Evolutionary conservation across 2,113 vertebrate genomes (phyloP).

Genomic region (Nansenia antarctica): DNA sequence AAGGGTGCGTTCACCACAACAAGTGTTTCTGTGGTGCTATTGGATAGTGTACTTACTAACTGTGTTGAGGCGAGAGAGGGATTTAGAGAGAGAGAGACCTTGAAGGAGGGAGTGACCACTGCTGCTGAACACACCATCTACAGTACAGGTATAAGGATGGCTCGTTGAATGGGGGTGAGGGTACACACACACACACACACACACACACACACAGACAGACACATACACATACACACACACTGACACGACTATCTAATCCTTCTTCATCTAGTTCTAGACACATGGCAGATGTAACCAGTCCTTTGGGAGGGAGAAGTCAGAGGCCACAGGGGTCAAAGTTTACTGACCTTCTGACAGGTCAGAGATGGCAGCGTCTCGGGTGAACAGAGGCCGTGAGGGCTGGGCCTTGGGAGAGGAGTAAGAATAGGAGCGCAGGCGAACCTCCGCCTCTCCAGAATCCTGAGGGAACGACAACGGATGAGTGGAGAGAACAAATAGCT

Average conservation of each 20-base stretch:
- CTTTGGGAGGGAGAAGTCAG: conserved; percentile 30
- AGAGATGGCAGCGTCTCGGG: conserved; percentile 69
- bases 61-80: conserved; percentile 73
- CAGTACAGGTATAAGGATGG: conserved; percentile 64
- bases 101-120: conserved; percentile 69
- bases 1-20: too few species aligned
- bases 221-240: too few species aligned
- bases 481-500: too few species aligned
- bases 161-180: conserved; percentile 50
- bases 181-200: too few species aligned
- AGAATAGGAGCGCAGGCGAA: conserved; percentile 90
- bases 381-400: conserved; percentile 69
- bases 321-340: conserved; percentile 40
- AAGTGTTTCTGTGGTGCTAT: neutral
- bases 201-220: too few species aligned
- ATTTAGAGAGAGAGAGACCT: conserved; percentile 76
- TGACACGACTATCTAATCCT: too few species aligned
- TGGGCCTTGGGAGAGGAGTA: conserved; percentile 87
- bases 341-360: conserved; percentile 82
- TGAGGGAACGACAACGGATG: conserved; percentile 44
- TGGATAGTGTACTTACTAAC: conserved; percentile 70
- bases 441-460: conserved; percentile 75
- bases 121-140: conserved; percentile 67
- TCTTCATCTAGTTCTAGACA: too few species aligned
- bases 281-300: conserved; percentile 46